Evolutionary conservation across 92 coral and sea anemone genomes (phyloP).

Genomic region (Epizoanthus ramosus): DNA sequence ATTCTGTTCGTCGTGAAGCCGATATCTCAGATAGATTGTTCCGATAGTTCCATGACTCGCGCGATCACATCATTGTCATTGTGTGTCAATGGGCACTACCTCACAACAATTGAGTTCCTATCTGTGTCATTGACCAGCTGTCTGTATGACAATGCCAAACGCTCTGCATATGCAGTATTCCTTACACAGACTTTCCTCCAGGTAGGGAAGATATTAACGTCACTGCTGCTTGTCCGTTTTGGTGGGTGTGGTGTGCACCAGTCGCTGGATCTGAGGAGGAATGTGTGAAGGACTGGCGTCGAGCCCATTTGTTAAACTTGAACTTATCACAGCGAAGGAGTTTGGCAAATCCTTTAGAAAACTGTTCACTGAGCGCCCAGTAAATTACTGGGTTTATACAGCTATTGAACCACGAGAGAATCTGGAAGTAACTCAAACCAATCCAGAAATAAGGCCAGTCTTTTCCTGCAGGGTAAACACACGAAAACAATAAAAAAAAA

Average conservation of each 20-base stretch:
- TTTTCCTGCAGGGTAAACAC: not conserved
- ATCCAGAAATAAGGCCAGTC: conserved; percentile 24
- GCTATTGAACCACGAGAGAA: conserved; percentile 85
- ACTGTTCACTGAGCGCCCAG: conserved; percentile 95
- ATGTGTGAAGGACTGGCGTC: conserved; percentile 69
- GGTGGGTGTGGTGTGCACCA: conserved; percentile 17
- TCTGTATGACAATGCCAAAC: too few species aligned
- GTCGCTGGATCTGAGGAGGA: conserved; percentile 77
- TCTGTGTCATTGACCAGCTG: too few species aligned
- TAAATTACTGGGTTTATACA: conserved; percentile 94
- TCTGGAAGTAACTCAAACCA: conserved; percentile 54
- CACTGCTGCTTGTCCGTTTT: conserved; percentile 8
- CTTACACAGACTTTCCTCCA: not conserved
- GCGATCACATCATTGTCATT: too few species aligned
- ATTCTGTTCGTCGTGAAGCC: too few species aligned
- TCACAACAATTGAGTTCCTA: too few species aligned
- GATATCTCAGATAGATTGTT: too few species aligned
- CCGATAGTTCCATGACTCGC: too few species aligned
- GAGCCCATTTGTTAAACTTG: conserved; percentile 46
- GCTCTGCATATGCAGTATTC: not conserved
- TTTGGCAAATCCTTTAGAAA: conserved; percentile 89
- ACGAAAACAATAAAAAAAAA: not conserved
- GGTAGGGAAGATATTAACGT: not conserved
- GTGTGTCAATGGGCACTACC: too few species aligned
- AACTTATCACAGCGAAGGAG: conserved; percentile 75